phyloP scores from a whole-genome alignment of 2,888 invertebrate genomes.

The Rapana venosa region DNA sequence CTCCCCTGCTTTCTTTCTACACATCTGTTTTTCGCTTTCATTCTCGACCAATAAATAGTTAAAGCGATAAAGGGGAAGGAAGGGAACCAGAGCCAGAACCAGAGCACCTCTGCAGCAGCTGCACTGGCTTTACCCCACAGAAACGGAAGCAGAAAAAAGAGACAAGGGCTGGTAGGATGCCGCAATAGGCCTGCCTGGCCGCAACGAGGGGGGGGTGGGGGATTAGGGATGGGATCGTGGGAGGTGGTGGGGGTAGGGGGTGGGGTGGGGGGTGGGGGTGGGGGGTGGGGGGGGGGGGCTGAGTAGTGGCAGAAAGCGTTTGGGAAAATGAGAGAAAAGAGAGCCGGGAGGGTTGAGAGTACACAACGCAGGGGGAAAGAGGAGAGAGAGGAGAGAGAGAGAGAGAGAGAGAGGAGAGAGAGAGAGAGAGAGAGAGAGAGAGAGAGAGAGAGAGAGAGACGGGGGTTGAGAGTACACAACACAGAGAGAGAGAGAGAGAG shows the following conservation, averaged over 20 bases:
- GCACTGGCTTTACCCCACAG: not conserved
- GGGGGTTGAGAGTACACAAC: not conserved
- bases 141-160: not conserved
- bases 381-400: not conserved
- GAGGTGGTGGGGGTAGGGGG: not conserved
- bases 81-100: not conserved
- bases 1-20: not conserved
- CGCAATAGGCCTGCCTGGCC: not conserved
- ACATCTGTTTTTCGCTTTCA: not conserved
- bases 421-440: too few species aligned
- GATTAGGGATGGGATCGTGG: too few species aligned
- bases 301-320: not conserved
- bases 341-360: not conserved
- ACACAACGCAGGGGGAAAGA: not conserved
- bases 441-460: too few species aligned
- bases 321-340: not conserved
- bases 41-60: not conserved
- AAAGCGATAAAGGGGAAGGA: not conserved
- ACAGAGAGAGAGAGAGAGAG: conserved; percentile 1
- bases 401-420: not conserved
- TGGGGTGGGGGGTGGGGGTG: not conserved
- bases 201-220: not conserved
- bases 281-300: not conserved
- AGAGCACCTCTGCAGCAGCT: not conserved
- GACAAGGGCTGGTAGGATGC: not conserved